Percentiles rank a stretch among this genome's conserved stretches.
Conservation (phyloP, 2,113 vertebrate species). For the Ondatra zibethicus region DNA sequence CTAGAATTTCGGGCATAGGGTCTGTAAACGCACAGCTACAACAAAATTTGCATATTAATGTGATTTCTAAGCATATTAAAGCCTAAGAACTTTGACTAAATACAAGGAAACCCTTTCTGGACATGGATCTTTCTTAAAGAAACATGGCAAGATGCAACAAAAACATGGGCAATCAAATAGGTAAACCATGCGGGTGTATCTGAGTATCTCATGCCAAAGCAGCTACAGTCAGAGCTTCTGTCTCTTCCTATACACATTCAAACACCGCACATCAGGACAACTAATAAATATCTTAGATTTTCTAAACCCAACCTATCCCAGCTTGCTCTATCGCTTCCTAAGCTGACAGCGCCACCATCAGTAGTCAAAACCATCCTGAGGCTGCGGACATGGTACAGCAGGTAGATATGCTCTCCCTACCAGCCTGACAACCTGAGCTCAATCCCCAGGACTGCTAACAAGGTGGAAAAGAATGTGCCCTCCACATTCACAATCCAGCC, state of each 20-base stretch:
- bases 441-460: neutral
- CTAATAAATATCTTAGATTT: neutral
- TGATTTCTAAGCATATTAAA: neutral
- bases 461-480: too few relatives aligned
- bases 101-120: neutral
- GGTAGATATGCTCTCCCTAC: neutral
- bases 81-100: constrained; percentile 2
- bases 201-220: neutral
- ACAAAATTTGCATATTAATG: neutral
- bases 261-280: neutral
- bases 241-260: neutral
- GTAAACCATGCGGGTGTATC: neutral
- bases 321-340: constrained; percentile 17
- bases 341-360: neutral
- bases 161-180: neutral
- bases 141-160: neutral
- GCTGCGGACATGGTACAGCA: too few relatives aligned
- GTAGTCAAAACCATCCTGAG: neutral
- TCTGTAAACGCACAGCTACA: neutral
- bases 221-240: neutral
- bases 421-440: neutral
- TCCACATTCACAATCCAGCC: neutral
- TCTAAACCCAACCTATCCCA: neutral
- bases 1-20: neutral
- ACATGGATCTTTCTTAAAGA: constrained; percentile 12